Percentiles rank a stretch among this genome's conserved stretches.
Evolutionary conservation across 2,888 invertebrate species (phyloP).

Genomic region (Tortricodes alternella): DNA sequence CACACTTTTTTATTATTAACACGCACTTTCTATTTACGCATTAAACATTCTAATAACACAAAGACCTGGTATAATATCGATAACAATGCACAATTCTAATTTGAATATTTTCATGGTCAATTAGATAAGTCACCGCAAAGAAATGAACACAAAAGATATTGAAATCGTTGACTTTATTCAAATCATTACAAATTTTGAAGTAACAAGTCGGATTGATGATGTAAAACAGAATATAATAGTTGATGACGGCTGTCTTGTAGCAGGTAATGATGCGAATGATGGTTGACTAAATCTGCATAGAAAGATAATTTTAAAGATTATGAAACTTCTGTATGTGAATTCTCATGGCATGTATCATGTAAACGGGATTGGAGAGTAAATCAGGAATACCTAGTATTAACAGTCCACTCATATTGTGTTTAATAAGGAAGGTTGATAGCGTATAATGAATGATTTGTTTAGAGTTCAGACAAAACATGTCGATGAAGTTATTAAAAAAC

Average conservation of each 20-base stretch:
- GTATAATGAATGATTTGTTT: too few relatives aligned
- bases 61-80: conserved; percentile 34
- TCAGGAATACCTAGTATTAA: too few relatives aligned
- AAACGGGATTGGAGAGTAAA: too few relatives aligned
- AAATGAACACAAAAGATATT: conserved; percentile 35
- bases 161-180: conserved; percentile 26
- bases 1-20: not conserved
- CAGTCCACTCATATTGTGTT: too few relatives aligned
- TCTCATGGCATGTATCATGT: too few relatives aligned
- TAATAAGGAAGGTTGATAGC: too few relatives aligned
- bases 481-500: too few relatives aligned
- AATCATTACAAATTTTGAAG: conserved; percentile 7
- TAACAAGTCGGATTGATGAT: conserved; percentile 17
- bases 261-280: conserved; percentile 15
- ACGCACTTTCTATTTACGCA: conserved; percentile 1
- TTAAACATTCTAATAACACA: conserved; percentile 9
- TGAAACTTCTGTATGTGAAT: too few relatives aligned
- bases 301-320: conserved; percentile 1
- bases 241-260: conserved; percentile 5
- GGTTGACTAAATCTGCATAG: conserved; percentile 9
- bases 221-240: not conserved
- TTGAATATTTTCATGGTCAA: conserved; percentile 73
- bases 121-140: conserved; percentile 65
- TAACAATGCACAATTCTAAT: conserved; percentile 44
- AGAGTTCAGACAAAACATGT: too few relatives aligned